Evolutionary conservation across 2,888 invertebrate species (phyloP), one percentile per base, ranked within the genome.

Genomic region (Netelia fuscicornis): DNA sequence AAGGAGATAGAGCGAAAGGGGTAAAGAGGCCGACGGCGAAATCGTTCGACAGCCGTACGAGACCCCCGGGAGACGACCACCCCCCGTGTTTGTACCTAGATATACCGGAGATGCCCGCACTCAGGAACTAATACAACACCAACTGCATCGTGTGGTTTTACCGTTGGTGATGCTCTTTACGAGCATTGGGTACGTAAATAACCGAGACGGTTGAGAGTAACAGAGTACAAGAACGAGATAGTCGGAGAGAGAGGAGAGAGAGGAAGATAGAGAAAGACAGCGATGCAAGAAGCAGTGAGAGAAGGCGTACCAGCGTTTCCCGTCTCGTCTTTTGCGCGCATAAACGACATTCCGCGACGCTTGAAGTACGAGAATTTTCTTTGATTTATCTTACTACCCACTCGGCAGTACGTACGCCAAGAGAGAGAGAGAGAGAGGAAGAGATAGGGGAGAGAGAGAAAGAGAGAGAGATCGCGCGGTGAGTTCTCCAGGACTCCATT

Each of bases 121-220:
- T 67, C 76, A 82, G 72, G 71, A 85, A 85, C 85, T 85, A 79
- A 85, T 85, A 82, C 82, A 85, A 76, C 72, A 74, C 65, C 79
- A 65, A 85, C 76, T 76, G 82, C 85, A 76, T 76, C 83, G 65
- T 76, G 76, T 76, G 82, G 82, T 67, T 85, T 23, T 79, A 54
- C 79, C 71, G 78, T 79, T 76, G 85, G 82, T 82, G 79, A 80
- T 83, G 83, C 83, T 75, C 74, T 87, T 87, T 87, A 87, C 86
- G 85, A 85, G 84, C 81, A 86, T 86, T 78, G 86, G 87, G 82
- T 84, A 87, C 87, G 87, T 87, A 87, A 87, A 87, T 87, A 86
- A 86, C 86, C 70, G 72, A 70, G 83, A 77, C 76, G 83, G 81
- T 80, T 56, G 76, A 76, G 79, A 80, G 79, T 82, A 84, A 85